Evolutionary conservation across 2,797 vertebrate species (phyloP), one percentile per base, ranked within the genome.

Genomic region (Anabacerthia variegaticeps): DNA sequence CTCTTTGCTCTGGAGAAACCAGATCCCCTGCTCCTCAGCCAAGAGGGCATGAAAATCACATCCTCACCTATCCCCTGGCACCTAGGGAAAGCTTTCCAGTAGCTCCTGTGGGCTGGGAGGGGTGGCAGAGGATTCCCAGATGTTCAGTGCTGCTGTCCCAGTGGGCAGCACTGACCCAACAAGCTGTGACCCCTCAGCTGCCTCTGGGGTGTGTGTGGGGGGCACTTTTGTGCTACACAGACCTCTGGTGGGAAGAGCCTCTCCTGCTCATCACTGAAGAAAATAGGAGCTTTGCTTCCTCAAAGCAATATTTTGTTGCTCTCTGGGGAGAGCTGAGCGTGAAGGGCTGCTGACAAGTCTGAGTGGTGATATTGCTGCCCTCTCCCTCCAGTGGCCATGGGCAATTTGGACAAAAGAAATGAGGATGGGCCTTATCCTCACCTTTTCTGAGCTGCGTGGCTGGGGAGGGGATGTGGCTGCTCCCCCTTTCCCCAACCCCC

Each of bases 261-360:
- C 66, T 88, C 37, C 46, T 0, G 0, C 34, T 78, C 54, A 72
- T 88, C 84, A 44, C 37, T 8, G 32, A 0, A 28, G 49, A 46
- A 84, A 94, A 95, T 54, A 62, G 4, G 36, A 7, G 11, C 5
- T 85, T 80, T 84, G 15, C 48, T 83, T 91, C 72, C 83, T 80
- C 34, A 56, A 63, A 85, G 62, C 46, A n/a, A 3, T 32, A 21
- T 83, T 94, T 54, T 1, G 4, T 36, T 59, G 66, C 30, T 76
- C 27, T 56, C 63, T 4, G 8, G 52, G 71, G 75, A 89, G 51
- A 83, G 54, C 72, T 63, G 87, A 65, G 18, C 1, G 3, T 51
- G 76, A 90, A 68, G 61, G 43, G 32, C 67, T 91, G 72, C 28
- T 4, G 6, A 58, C 65, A 87, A 74, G 69, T 3, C 14, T 7